Evolutionary conservation across 35 echinoderm and acorn worm species (phyloP), one percentile per base, ranked within the genome.

Genomic region (Stichopus chloronotus): DNA sequence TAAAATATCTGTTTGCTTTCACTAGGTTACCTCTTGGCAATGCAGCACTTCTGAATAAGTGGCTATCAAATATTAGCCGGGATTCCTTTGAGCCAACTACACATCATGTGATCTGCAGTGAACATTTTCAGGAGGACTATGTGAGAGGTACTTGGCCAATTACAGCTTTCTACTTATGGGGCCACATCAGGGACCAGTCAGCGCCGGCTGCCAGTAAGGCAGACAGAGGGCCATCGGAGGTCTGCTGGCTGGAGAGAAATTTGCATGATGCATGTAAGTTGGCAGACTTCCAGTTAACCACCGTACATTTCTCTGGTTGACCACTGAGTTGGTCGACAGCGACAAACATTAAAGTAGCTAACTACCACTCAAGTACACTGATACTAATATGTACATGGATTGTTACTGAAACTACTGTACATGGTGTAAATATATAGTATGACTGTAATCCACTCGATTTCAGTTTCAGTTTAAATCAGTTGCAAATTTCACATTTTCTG

Each of bases 401-500:
- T 78, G 10, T 78, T 21, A 78, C 76, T 78, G 76, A 78, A 78
- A 78, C 76, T 78, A 78, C 59, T 4, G 59, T 63, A 63, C 59
- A 63, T 63, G 59, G 59, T 63, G 4, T 63, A 63, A 63, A 63
- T 78, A 78, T 21, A 78, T 78, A 78, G 76, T 78, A 78, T 78
- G 76, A 78, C 76, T 78, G 76, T 78, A 78, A 78, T 78, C 76
- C 76, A 78, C 76, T 78, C 76, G 76, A 78, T 78, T 78, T 78
- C 76, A 78, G 76, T 78, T 78, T 78, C 76, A 78, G 76, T 78
- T 78, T 78, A 78, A 78, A 78, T 78, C 76, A 78, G 76, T 78
- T 78, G 76, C 76, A 78, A 78, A 78, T 78, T 78, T 78, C 76
- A 78, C 76, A 78, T 78, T 78, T 78, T 78, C 76, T 78, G 76